Percentiles rank a stretch among this genome's conserved stretches.
Evolutionary conservation across 2,797 vertebrate species (phyloP).

Genomic region (Cynodonichthys magdalenae): DNA sequence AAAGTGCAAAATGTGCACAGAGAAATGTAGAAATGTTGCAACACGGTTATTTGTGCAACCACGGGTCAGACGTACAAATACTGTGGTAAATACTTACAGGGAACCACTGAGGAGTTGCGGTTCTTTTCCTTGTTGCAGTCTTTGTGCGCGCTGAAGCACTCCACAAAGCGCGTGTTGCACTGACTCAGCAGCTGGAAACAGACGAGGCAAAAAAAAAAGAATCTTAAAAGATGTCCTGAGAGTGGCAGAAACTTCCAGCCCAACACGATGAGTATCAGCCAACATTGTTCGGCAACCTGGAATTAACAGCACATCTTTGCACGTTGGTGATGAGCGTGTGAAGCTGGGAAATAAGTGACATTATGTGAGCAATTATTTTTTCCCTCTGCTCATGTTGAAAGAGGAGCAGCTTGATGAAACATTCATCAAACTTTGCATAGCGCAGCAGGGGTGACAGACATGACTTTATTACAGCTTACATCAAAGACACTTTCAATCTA

Average conservation of each 20-base stretch:
- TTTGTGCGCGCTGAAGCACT: slow-evolving; percentile 98
- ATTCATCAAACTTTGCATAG: slow-evolving; percentile 60
- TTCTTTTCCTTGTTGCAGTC: slow-evolving; percentile 99
- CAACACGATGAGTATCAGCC: slow-evolving; percentile 19
- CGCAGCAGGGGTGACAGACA: slow-evolving; percentile 59
- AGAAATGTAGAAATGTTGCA: too few species aligned
- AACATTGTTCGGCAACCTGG: slow-evolving; percentile 25
- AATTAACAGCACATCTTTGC: slow-evolving; percentile 25
- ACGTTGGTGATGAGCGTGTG: slow-evolving; percentile 35
- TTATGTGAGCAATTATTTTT: slow-evolving; percentile 57
- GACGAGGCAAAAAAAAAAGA: slow-evolving; percentile 6
- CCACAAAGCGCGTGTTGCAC: slow-evolving; percentile 91
- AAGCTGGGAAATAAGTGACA: slow-evolving; percentile 45
- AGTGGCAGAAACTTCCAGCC: slow-evolving; percentile 26
- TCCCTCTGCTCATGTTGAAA: slow-evolving; percentile 52
- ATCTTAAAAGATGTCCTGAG: slow-evolving; percentile 6
- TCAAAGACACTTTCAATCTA: slow-evolving; percentile 51
- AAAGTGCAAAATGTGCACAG: slow-evolving; percentile 11
- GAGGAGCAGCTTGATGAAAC: slow-evolving; percentile 59
- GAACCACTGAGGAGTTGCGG: slow-evolving; percentile 97
- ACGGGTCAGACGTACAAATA: slow-evolving; percentile 11
- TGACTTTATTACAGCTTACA: slow-evolving; percentile 59
- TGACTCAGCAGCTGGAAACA: slow-evolving; percentile 91
- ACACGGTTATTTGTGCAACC: slow-evolving; percentile 8
- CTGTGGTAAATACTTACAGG: slow-evolving; percentile 85